A percentile compares a stretch with the other conserved stretches of the same genome.
Conservation (phyloP, 2,888 invertebrate genomes). For the Meganola albula region DNA sequence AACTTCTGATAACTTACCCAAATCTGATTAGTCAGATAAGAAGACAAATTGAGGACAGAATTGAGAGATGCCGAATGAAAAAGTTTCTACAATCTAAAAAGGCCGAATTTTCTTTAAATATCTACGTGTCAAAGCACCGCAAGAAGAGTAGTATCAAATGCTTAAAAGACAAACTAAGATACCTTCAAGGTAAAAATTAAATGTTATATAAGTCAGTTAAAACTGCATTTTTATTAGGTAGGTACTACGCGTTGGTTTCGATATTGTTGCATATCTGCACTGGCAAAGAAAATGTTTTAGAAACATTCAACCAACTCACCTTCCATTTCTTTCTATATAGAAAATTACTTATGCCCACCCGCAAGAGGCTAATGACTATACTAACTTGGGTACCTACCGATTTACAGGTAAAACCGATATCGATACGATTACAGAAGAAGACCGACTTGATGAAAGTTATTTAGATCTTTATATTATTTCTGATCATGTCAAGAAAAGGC, state of each 20-base stretch:
- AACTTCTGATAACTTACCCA: conserved; percentile 69
- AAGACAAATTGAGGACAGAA: conserved; percentile 49
- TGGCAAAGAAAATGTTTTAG: no score
- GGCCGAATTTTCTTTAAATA: conserved; percentile 48
- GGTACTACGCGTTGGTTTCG: no score
- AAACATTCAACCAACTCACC: no score
- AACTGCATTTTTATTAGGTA: no score
- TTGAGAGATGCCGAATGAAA: conserved; percentile 38
- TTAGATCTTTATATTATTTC: conserved; percentile 67
- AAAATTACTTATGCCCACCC: no score
- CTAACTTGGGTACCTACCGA: no score
- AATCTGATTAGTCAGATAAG: conserved; percentile 53
- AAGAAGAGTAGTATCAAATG: conserved; percentile 71
- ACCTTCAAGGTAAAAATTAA: conserved; percentile 49
- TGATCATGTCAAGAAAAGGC: conserved; percentile 63
- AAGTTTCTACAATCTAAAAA: conserved; percentile 36
- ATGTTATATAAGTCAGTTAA: no score
- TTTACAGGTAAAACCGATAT: conserved; percentile 48
- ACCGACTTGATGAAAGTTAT: conserved; percentile 55
- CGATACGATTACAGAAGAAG: conserved; percentile 46
- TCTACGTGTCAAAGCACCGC: conserved; percentile 64
- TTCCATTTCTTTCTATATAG: no score
- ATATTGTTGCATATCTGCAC: no score
- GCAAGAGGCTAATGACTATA: no score
- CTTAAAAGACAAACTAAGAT: conserved; percentile 65